phyloP scores from a whole-genome alignment of 37 sponge, comb jelly and placozoan genomes.

The Cladorhizidae sp. region DNA sequence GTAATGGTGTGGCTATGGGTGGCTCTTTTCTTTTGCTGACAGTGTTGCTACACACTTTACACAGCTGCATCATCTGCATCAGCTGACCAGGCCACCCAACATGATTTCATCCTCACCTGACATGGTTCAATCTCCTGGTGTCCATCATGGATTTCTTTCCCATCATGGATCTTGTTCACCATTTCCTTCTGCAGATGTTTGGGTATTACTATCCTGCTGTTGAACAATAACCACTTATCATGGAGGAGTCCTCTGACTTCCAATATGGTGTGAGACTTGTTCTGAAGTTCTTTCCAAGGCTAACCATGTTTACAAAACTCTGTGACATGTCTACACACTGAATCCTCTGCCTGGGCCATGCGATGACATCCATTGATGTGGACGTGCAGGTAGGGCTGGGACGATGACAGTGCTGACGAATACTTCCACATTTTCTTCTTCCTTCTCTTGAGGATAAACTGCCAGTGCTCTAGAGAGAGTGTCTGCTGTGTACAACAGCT shows the following conservation, averaged over 20 bases:
- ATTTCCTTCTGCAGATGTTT: too few relatives aligned
- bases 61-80: constrained; percentile 17
- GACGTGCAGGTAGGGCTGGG: constrained; percentile 17
- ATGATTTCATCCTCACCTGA: not conserved
- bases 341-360: not conserved
- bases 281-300: not conserved
- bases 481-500: constrained; percentile 46
- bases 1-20: constrained; percentile 22
- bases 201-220: constrained; percentile 36
- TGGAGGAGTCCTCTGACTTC: too few relatives aligned
- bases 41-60: constrained; percentile 19
- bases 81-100: constrained; percentile 55
- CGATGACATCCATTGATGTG: constrained; percentile 34
- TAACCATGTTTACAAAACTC: too few relatives aligned
- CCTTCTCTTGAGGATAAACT: too few relatives aligned
- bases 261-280: too few relatives aligned
- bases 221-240: constrained; percentile 12
- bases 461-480: too few relatives aligned
- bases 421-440: not conserved
- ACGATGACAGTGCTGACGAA: not conserved
- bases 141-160: constrained; percentile 22
- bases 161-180: too few relatives aligned
- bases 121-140: constrained; percentile 35
- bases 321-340: too few relatives aligned
- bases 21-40: constrained; percentile 19